phyloP scores from a whole-genome alignment of 2,888 invertebrate genomes.

The Acleris laterana region DNA sequence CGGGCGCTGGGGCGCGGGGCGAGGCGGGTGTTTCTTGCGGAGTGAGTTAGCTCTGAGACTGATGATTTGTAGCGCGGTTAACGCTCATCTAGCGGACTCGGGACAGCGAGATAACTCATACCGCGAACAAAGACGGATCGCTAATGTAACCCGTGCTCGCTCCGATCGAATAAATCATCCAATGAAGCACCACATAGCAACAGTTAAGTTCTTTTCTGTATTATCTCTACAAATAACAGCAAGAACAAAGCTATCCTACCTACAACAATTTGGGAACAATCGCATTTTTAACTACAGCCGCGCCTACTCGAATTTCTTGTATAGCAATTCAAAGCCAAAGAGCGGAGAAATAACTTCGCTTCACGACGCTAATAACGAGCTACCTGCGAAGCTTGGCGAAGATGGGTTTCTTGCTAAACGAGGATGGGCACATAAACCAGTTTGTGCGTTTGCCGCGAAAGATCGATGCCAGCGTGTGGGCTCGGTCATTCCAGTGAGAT shows the following conservation, averaged over 20 bases:
- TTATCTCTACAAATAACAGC: constrained; percentile 1
- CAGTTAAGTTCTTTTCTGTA: background rate
- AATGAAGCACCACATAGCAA: constrained; percentile 16
- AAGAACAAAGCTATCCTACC: constrained; percentile 15
- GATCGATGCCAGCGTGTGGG: constrained; percentile 25
- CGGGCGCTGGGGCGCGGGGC: constrained; percentile 47
- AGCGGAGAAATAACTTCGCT: constrained; percentile 25
- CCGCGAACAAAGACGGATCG: constrained; percentile 61
- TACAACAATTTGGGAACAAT: constrained; percentile 23
- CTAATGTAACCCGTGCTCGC: constrained; percentile 37
- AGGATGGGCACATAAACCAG: constrained; percentile 32
- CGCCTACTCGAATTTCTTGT: constrained; percentile 6
- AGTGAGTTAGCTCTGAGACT: constrained; percentile 62
- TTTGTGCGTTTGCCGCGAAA: constrained; percentile 32
- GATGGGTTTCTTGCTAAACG: constrained; percentile 35
- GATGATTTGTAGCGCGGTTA: constrained; percentile 76
- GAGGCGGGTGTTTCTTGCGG: constrained; percentile 56
- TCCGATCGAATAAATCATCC: constrained; percentile 23
- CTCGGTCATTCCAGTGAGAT: constrained; percentile 16
- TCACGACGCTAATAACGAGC: constrained; percentile 28
- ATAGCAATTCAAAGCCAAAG: constrained; percentile 14
- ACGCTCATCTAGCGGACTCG: constrained; percentile 66
- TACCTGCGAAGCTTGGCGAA: constrained; percentile 33
- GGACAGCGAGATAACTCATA: constrained; percentile 63
- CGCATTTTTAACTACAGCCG: constrained; percentile 17